Evolutionary conservation across 2,113 vertebrate species (phyloP), one percentile per base, ranked within the genome.

Genomic region (Prunella fulvescens): DNA sequence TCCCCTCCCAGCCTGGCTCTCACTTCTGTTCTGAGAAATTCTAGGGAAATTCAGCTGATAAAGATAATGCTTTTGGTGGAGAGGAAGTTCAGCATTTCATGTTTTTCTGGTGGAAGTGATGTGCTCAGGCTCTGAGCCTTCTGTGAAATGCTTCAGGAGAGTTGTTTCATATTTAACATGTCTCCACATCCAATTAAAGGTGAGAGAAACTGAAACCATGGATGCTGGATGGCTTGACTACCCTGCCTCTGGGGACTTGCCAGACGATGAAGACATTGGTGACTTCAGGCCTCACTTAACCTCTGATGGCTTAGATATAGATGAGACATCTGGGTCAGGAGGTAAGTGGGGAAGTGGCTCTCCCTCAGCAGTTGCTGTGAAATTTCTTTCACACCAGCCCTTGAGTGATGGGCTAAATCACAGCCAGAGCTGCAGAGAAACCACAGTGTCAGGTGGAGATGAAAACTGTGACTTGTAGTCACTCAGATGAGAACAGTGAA

Each of bases 271-370:
- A 57, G 97, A 98, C 5, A 86, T 98, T 0, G 92, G 95, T 0
- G 81, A 88, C 0, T 95, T 96, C 0, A 81, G 88, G 35, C 95
- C 97, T 71, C 94, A 88, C 47, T 70, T 95, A 19, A 51, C 66
- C 39, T 57, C 89, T 35, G 95, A 98, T 23, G 93, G 47, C 2
- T 51, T 94, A 0, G 95, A 98, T n/a, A 94, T 94, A 53, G 97
- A 98, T 16, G 98, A 98, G 37, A 29, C 95, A 16, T 99, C 99
- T 6, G 99, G 99, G 12, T 99, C 99, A 80, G 99, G 99, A 88
- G 98, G 98, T 99, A 82, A 12, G 87, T 19, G 19, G 45, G n/a
- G 3, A 25, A 89, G 19, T 25, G 15, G 24, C 44, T 89, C 61
- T 92, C 24, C 48, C 35, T 79, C 40, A 37, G 48, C 7, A 65